phyloP scores from a whole-genome alignment of 2,797 vertebrate genomes.

The Sphenodon punctatus region DNA sequence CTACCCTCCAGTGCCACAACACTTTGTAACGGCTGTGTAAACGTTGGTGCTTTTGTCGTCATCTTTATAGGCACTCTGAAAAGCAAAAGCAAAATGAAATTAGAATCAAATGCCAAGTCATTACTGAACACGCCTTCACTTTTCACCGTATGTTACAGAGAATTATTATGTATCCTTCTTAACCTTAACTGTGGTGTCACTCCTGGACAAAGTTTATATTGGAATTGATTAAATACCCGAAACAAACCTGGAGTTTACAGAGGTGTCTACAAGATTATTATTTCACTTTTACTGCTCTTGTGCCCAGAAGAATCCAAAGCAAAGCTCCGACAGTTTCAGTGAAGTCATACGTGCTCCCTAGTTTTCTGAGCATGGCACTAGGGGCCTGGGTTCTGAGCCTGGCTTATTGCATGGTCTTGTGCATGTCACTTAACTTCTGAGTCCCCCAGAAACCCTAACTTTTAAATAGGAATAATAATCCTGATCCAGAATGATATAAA shows the following conservation, averaged over 20 bases:
- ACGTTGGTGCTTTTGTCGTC: slow-evolving; percentile 94
- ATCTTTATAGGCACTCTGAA: slow-evolving; percentile 92
- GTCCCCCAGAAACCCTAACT: neutral
- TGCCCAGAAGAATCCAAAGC: neutral
- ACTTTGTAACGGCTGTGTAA: slow-evolving; percentile 96
- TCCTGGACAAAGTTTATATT: too few relatives aligned
- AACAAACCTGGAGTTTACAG: neutral
- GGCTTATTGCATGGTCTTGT: slow-evolving; percentile 35
- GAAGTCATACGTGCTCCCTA: neutral
- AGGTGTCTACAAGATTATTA: neutral
- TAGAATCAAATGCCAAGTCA: neutral
- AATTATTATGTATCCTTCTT: neutral
- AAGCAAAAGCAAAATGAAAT: slow-evolving; percentile 33
- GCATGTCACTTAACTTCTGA: neutral
- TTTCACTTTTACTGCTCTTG: neutral
- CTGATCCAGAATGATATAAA: neutral
- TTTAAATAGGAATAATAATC: neutral
- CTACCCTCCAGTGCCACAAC: slow-evolving; percentile 99
- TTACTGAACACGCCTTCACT: neutral
- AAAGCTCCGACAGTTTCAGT: neutral
- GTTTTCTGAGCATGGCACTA: neutral
- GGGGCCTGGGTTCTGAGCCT: neutral
- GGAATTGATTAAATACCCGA: neutral
- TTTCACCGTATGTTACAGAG: neutral
- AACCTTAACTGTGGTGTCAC: neutral